Percentiles rank a stretch among this genome's conserved stretches.
Conservation (phyloP, 2,888 invertebrate genomes). For the Noctua comes region DNA sequence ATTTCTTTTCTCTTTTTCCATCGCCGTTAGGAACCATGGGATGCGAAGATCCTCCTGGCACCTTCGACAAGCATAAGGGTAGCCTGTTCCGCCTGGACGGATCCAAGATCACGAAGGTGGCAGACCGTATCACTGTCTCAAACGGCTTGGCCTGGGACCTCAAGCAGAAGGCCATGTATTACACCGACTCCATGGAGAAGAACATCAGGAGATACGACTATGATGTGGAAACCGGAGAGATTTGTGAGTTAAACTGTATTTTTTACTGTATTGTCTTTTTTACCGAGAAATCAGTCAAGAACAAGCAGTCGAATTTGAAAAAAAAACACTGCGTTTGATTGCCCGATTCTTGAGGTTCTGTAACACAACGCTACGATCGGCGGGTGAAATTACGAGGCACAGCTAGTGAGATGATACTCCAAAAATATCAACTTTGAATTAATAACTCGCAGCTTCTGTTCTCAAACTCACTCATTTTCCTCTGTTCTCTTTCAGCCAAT, state of each 20-base stretch:
- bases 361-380: neutral
- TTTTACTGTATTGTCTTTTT: neutral
- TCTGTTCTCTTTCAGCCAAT: constrained; percentile 87
- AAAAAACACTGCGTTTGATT: neutral
- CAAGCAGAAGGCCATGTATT: constrained; percentile 92
- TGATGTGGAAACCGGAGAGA: constrained; percentile 91
- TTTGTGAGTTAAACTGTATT: constrained; percentile 84
- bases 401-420: neutral
- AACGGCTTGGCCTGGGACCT: constrained; percentile 95
- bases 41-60: constrained; percentile 82
- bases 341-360: neutral
- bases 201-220: constrained; percentile 93
- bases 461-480: neutral
- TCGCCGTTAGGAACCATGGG: constrained; percentile 90
- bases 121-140: constrained; percentile 90
- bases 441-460: neutral
- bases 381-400: neutral
- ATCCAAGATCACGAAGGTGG: constrained; percentile 70
- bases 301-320: neutral
- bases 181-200: constrained; percentile 92
- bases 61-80: constrained; percentile 81
- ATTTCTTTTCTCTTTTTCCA: neutral
- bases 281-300: neutral
- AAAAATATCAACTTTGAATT: neutral
- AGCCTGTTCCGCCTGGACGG: constrained; percentile 85